A percentile compares a stretch with the other conserved stretches of the same genome.
Evolutionary conservation across 2,797 vertebrate genomes (phyloP).

Genomic region (Octomys mimax): DNA sequence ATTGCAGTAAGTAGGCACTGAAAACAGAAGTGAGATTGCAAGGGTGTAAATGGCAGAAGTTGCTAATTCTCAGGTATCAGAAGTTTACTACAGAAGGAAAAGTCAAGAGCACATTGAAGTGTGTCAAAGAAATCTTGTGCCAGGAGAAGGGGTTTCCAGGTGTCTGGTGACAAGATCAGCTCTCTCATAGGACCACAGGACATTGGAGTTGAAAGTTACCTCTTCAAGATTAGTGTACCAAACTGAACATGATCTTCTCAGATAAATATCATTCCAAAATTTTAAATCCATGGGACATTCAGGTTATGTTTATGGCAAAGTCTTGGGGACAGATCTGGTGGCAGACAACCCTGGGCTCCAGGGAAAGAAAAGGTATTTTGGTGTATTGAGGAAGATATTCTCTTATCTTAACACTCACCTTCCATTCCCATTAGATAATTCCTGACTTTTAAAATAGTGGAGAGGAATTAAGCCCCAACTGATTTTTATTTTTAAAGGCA

Average conservation of each 20-base stretch:
- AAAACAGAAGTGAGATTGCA: neutral
- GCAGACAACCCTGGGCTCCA: neutral
- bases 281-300: neutral
- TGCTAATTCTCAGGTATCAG: neutral
- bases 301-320: neutral
- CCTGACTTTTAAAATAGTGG: constrained; percentile 72
- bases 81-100: neutral
- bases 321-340: neutral
- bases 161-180: neutral
- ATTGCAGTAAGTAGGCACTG: neutral
- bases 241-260: neutral
- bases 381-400: constrained; percentile 27
- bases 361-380: neutral
- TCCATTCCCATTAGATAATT: constrained; percentile 73
- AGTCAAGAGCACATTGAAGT: neutral
- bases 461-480: constrained; percentile 78
- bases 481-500: constrained; percentile 56
- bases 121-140: neutral
- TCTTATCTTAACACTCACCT: constrained; percentile 1
- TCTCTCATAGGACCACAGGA: neutral
- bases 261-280: neutral
- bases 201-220: neutral
- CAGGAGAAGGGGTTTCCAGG: neutral
- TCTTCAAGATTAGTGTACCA: constrained; percentile 28
- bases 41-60: neutral